Base-by-base conservation (phyloP, 2,888 invertebrate species). In the Prosapia bicincta region DNA sequence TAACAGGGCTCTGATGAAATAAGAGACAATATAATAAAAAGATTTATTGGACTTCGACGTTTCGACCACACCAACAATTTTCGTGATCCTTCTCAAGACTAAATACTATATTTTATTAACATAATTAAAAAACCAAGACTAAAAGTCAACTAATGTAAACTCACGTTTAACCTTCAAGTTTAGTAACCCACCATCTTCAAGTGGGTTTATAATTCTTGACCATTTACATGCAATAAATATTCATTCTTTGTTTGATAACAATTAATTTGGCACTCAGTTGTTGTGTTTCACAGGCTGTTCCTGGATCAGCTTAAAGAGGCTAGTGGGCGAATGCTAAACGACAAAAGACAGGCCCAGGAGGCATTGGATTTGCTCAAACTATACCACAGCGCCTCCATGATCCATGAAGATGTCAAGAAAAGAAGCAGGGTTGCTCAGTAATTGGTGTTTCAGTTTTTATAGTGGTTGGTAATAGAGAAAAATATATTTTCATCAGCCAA, bases 271-370 rank as follows among this genome's bases (percentile, higher is more conserved):
- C 67, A 71, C 70, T 66, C 75, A 72, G 70, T 71, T 75, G 30
- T 77, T 72, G 72, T 71, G 10, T 28, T 76, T 75, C 79, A n/a
- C 81, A 86, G 86, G 84, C 89, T 91, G 81, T 95, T 95, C 83
- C 85, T 93, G 83, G 92, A 93, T 83, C 92, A 93, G 84, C 87
- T 93, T 79, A 93, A 95, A 85, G 94, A 95, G 86, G 94, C 93
- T 30, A 93, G 94, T 81, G 93, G 94, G 83, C 89, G 91, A 84
- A 90, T 90, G 85, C 86, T 94, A 81, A 89, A 91, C 82, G 95
- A 95, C 83, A 94, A 94, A 85, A 89, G 94, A 79, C 93, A 93
- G 86, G 94, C 94, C 69, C 93, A 94, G 85, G 94, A 95, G 86
- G 93, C 95, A 71, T 90, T 95, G 90, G 94, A 94, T 85, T 87